Evolutionary conservation across 2,888 invertebrate genomes (phyloP).

Genomic region (Cacoxenus indagator): DNA sequence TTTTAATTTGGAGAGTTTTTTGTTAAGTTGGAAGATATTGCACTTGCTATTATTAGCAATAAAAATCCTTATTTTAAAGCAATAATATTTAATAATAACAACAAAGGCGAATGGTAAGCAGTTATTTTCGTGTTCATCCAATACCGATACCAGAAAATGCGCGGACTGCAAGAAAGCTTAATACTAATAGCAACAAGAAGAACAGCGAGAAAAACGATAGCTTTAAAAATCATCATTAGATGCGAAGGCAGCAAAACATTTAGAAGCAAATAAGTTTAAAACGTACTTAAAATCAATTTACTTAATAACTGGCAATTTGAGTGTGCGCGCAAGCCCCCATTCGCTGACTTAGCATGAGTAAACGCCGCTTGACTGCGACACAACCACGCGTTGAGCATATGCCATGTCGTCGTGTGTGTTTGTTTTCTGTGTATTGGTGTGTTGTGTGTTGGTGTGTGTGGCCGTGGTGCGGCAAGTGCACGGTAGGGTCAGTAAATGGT

Average conservation of each 20-base stretch:
- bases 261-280: slow-evolving; percentile 64
- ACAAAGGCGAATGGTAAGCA: too few relatives aligned
- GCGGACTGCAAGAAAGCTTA: not conserved
- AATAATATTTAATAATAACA: too few relatives aligned
- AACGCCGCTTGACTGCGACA: slow-evolving; percentile 29
- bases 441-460: slow-evolving; percentile 7
- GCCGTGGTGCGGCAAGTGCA: not conserved
- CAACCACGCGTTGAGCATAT: not conserved
- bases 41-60: too few relatives aligned
- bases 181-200: not conserved
- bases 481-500: slow-evolving; percentile 20
- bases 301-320: slow-evolving; percentile 71
- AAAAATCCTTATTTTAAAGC: too few relatives aligned
- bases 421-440: slow-evolving; percentile 16
- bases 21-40: too few relatives aligned
- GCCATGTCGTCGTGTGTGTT: not conserved
- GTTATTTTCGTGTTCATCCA: too few relatives aligned
- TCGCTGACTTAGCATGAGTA: slow-evolving; percentile 52
- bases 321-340: slow-evolving; percentile 57
- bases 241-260: slow-evolving; percentile 53
- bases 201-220: not conserved
- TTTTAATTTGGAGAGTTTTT: too few relatives aligned
- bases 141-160: too few relatives aligned
- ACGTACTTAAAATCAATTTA: slow-evolving; percentile 71
- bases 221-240: slow-evolving; percentile 12